These are phyloP conservation scores for Diadophis punctatus DNA, from an alignment of 2,113 vertebrate species.

Conservation along the genomic window DNA sequence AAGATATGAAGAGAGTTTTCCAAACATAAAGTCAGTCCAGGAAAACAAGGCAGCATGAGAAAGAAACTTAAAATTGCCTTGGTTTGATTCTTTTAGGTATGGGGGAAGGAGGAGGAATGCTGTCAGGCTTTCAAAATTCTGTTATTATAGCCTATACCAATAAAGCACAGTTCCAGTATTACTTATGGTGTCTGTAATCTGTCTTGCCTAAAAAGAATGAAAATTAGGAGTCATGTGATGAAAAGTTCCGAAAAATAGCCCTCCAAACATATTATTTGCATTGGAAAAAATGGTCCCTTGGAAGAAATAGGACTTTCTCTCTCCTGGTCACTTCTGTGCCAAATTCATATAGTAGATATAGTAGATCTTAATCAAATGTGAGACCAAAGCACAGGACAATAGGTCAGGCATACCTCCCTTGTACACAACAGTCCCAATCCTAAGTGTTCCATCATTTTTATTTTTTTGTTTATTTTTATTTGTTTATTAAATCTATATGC, in stretches of 20 bases:
- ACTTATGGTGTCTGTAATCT: not conserved
- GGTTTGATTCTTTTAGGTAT: not conserved
- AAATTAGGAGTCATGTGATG: not conserved
- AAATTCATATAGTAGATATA: not conserved
- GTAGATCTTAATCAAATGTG: not conserved
- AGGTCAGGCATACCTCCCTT: not conserved
- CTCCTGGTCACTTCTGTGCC: not conserved
- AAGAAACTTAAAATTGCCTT: not conserved
- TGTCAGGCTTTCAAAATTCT: not conserved
- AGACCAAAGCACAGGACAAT: not conserved
- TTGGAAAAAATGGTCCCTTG: not conserved
- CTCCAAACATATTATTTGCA: not conserved
- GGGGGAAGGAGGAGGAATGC: not conserved
- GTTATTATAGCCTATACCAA: not conserved
- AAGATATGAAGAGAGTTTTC: not conserved
- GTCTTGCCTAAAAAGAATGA: not conserved
- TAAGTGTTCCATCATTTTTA: not conserved
- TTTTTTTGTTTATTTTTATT: not conserved
- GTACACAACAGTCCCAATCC: not conserved
- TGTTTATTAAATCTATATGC: not conserved
- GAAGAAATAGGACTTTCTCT: not conserved
- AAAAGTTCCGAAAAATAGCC: not conserved
- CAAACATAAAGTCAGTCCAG: not conserved
- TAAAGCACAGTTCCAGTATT: not conserved
- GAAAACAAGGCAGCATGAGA: not conserved